Percentiles rank a stretch among this genome's conserved stretches.
These are phyloP conservation scores for Salminus brasiliensis DNA, from an alignment of 2,113 vertebrate genomes.

Conservation along the genomic window DNA sequence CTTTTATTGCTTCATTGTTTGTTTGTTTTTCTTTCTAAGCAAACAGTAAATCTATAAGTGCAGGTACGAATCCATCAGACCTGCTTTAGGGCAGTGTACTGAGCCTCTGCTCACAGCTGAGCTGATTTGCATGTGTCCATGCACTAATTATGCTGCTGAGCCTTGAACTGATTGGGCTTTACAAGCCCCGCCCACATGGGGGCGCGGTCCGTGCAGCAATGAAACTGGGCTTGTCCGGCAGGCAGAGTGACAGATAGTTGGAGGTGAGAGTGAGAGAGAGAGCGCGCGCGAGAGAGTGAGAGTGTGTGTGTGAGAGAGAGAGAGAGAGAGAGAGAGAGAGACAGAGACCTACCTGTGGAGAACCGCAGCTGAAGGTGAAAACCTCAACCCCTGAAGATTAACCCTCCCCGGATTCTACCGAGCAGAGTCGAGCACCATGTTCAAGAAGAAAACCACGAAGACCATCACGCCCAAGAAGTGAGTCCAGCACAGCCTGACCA, in stretches of 20 bases:
- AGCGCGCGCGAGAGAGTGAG: background rate
- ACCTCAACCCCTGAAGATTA: background rate
- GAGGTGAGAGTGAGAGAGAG: conserved; percentile 23
- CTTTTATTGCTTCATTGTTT: no score
- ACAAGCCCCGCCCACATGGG: conserved; percentile 32
- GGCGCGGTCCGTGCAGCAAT: conserved; percentile 36
- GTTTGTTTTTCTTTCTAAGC: no score
- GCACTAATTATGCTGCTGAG: background rate
- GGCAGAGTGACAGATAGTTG: background rate
- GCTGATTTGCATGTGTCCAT: background rate
- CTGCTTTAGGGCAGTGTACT: no score
- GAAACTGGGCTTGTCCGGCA: conserved; percentile 31
- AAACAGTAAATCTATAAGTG: no score
- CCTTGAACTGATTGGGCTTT: conserved; percentile 32
- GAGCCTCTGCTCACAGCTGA: no score
- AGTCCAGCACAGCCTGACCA: background rate
- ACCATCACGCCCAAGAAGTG: conserved; percentile 57
- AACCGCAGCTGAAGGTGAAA: background rate
- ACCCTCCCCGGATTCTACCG: background rate
- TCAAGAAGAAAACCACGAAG: conserved; percentile 64
- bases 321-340: background rate
- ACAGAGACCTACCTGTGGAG: background rate
- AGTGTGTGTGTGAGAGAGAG: no score
- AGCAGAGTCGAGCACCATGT: conserved; percentile 58
- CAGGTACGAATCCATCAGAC: no score